Conservation (phyloP, 1,140 invertebrate genomes). For the Bilobella aurantiaca region DNA sequence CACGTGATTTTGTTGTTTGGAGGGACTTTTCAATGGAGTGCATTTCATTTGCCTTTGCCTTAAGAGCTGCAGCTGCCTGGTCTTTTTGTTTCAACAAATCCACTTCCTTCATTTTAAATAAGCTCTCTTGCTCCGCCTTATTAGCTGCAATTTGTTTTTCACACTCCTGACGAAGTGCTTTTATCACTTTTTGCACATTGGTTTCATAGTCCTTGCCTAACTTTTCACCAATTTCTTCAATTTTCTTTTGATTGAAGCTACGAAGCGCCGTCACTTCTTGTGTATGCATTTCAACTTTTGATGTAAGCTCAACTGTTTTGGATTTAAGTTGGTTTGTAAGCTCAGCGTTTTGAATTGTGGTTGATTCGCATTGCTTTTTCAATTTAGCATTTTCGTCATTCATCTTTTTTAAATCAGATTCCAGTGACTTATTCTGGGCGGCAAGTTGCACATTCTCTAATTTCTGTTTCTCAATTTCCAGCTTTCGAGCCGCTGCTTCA, state of each 20-base stretch:
- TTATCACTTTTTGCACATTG: conserved; percentile 7
- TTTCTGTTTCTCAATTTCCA: neutral
- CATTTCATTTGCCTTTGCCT: conserved; percentile 8
- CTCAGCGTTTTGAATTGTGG: neutral
- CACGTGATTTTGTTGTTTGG: neutral
- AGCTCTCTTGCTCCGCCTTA: conserved; percentile 13
- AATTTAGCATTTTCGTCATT: conserved; percentile 5
- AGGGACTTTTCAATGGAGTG: neutral
- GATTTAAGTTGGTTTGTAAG: neutral
- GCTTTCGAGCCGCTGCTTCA: neutral
- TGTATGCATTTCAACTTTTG: neutral
- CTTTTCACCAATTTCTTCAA: conserved; percentile 13
- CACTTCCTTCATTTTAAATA: conserved; percentile 18
- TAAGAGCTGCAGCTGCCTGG: neutral
- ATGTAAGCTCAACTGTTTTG: neutral
- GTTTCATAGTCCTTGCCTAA: conserved; percentile 11
- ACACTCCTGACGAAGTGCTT: conserved; percentile 10
- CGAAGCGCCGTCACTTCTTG: neutral
- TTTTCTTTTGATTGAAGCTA: conserved; percentile 3
- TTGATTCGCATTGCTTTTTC: neutral
- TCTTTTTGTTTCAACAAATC: conserved; percentile 9
- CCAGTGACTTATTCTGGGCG: neutral
- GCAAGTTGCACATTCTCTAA: neutral
- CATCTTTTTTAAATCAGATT: neutral
- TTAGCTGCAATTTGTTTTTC: conserved; percentile 9